Percentiles rank a stretch among this genome's conserved stretches.
These are phyloP conservation scores for Eristalis intricaria DNA, from an alignment of 2,888 invertebrate genomes.

Conservation along the genomic window DNA sequence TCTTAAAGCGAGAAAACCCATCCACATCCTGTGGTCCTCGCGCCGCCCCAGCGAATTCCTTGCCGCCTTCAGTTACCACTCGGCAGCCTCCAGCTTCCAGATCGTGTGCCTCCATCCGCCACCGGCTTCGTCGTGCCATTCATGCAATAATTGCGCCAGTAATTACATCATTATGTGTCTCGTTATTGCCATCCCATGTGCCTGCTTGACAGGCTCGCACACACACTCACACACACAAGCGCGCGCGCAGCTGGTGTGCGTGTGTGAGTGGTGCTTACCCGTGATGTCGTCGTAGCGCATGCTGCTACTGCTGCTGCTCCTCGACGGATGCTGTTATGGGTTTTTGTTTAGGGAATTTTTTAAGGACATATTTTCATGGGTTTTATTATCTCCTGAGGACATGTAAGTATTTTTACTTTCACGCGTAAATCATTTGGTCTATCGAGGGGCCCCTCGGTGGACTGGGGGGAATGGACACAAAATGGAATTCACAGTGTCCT, in stretches of 20 bases:
- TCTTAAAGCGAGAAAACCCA: slow-evolving; percentile 44
- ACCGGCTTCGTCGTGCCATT: slow-evolving; percentile 29
- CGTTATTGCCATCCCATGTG: slow-evolving; percentile 70
- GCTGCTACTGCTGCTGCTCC: slow-evolving; percentile 10
- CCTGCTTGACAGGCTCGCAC: slow-evolving; percentile 44
- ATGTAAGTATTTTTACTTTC: slow-evolving; percentile 66
- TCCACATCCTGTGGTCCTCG: not conserved
- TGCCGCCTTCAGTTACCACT: slow-evolving; percentile 10
- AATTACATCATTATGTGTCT: slow-evolving; percentile 71
- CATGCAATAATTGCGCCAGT: slow-evolving; percentile 70
- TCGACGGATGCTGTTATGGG: slow-evolving; percentile 33
- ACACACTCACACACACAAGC: not conserved
- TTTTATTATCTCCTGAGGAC: slow-evolving; percentile 69
- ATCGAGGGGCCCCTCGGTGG: not conserved
- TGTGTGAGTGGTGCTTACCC: slow-evolving; percentile 12
- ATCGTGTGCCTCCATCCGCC: slow-evolving; percentile 17
- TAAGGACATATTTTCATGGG: slow-evolving; percentile 71
- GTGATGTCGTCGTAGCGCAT: slow-evolving; percentile 32
- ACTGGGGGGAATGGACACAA: slow-evolving; percentile 13
- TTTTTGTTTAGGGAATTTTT: slow-evolving; percentile 63
- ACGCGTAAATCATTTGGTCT: slow-evolving; percentile 55
- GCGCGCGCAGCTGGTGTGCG: not conserved
- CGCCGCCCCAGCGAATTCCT: slow-evolving; percentile 18
- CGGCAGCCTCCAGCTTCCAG: not conserved
- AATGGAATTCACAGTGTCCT: slow-evolving; percentile 38